A percentile compares a stretch with the other conserved stretches of the same genome.
phyloP scores from a whole-genome alignment of 2,888 invertebrate species.

The Drosophila tripunctata region DNA sequence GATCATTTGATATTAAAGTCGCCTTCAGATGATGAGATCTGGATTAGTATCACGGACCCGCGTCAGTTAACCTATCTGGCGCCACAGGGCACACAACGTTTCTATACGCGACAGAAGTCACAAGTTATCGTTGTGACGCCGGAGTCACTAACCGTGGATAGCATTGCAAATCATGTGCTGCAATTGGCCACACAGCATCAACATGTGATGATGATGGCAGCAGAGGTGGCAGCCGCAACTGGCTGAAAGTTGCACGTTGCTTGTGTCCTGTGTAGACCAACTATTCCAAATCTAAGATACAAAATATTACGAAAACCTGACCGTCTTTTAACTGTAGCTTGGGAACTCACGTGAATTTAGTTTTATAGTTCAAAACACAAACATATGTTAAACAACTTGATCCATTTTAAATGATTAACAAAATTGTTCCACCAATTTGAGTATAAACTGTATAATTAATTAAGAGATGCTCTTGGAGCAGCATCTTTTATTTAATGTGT shows the following conservation, averaged over 20 bases:
- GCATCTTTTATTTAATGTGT: neutral
- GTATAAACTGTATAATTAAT: neutral
- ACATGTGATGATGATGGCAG: slow-evolving; percentile 1
- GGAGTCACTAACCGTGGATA: slow-evolving; percentile 73
- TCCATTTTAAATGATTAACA: neutral
- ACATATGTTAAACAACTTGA: slow-evolving; percentile 25
- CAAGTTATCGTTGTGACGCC: slow-evolving; percentile 78
- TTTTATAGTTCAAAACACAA: slow-evolving; percentile 21
- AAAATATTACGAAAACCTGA: slow-evolving; percentile 8
- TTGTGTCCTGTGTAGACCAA: slow-evolving; percentile 12
- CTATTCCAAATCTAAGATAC: slow-evolving; percentile 14
- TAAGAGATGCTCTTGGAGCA: neutral
- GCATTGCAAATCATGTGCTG: slow-evolving; percentile 79
- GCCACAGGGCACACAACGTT: slow-evolving; percentile 66
- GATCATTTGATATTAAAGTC: slow-evolving; percentile 80
- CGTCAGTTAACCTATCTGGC: slow-evolving; percentile 70
- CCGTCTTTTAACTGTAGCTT: slow-evolving; percentile 29
- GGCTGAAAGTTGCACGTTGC: slow-evolving; percentile 1
- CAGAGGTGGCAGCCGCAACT: neutral
- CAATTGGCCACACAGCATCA: slow-evolving; percentile 74
- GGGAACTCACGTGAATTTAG: slow-evolving; percentile 14
- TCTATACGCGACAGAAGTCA: slow-evolving; percentile 76
- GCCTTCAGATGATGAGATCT: slow-evolving; percentile 75
- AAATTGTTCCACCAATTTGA: slow-evolving; percentile 4
- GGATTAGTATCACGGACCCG: slow-evolving; percentile 80